Percentiles rank a stretch among this genome's conserved stretches.
Conservation (phyloP, 2,888 invertebrate species). For the Germaria angustata region DNA sequence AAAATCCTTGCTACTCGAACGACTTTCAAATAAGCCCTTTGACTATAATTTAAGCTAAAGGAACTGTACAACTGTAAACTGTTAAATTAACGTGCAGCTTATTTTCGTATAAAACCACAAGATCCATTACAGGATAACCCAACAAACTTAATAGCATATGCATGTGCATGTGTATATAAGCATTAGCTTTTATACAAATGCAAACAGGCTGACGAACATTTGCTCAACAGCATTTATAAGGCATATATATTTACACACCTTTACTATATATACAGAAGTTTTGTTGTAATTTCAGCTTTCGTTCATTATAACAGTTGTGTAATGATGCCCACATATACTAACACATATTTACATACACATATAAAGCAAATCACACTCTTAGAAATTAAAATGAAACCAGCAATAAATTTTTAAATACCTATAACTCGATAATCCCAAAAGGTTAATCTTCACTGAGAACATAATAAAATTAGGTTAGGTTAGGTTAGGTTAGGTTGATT, state of each 20-base stretch:
- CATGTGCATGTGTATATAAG: not conserved
- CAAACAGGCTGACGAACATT: too few species aligned
- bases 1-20: too few species aligned
- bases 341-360: too few species aligned
- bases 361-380: not conserved
- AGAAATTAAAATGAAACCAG: not conserved
- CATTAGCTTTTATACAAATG: not conserved
- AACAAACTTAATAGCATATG: conserved; percentile 68
- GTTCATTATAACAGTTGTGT: not conserved
- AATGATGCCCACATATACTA: not conserved
- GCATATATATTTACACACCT: not conserved
- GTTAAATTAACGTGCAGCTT: conserved; percentile 74
- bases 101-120: conserved; percentile 72
- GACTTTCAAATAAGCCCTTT: not conserved
- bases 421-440: not conserved
- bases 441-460: not conserved
- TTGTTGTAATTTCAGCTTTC: not conserved
- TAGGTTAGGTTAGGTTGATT: too few species aligned
- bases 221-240: not conserved
- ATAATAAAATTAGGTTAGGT: too few species aligned
- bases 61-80: conserved; percentile 67
- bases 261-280: not conserved
- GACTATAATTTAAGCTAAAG: conserved; percentile 14
- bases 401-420: not conserved
- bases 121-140: conserved; percentile 77